Evolutionary conservation across 1,140 invertebrate genomes (phyloP).

Genomic region (Ostrea edulis): DNA sequence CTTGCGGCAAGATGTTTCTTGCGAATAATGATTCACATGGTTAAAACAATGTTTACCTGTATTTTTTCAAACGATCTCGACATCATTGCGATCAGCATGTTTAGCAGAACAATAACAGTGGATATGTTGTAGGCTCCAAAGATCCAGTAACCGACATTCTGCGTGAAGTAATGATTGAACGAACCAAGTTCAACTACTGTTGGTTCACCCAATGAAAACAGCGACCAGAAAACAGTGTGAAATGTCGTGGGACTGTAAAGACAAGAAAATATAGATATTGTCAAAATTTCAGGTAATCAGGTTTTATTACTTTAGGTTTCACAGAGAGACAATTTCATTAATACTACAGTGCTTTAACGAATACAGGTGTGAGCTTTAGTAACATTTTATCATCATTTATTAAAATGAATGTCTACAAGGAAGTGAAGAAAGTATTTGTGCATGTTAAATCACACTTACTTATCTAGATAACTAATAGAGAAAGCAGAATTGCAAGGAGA

Average conservation of each 20-base stretch:
- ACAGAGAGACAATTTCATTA: too few species aligned
- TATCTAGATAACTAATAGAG: too few species aligned
- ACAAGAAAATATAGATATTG: background rate
- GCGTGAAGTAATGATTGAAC: slow-evolving; percentile 83
- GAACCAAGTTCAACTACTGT: slow-evolving; percentile 96
- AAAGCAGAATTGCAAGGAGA: too few species aligned
- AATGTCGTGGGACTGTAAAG: slow-evolving; percentile 59
- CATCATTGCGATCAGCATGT: slow-evolving; percentile 99
- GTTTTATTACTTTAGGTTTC: too few species aligned
- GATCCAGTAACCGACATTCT: slow-evolving; percentile 81
- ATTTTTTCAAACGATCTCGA: slow-evolving; percentile 98
- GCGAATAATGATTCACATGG: background rate
- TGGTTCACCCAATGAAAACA: slow-evolving; percentile 94
- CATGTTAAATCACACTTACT: too few species aligned
- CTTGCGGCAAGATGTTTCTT: too few species aligned
- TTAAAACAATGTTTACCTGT: slow-evolving; percentile 81
- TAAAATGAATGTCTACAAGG: too few species aligned
- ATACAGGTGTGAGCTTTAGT: too few species aligned
- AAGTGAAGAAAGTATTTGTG: too few species aligned
- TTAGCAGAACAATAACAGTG: slow-evolving; percentile 97
- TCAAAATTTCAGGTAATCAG: too few species aligned
- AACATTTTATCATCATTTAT: too few species aligned
- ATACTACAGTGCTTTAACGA: too few species aligned
- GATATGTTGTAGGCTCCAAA: slow-evolving; percentile 98
- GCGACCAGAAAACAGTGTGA: slow-evolving; percentile 71